Evolutionary conservation across 1,140 invertebrate species (phyloP), one percentile per base, ranked within the genome.

Genomic region (Ips typographus): DNA sequence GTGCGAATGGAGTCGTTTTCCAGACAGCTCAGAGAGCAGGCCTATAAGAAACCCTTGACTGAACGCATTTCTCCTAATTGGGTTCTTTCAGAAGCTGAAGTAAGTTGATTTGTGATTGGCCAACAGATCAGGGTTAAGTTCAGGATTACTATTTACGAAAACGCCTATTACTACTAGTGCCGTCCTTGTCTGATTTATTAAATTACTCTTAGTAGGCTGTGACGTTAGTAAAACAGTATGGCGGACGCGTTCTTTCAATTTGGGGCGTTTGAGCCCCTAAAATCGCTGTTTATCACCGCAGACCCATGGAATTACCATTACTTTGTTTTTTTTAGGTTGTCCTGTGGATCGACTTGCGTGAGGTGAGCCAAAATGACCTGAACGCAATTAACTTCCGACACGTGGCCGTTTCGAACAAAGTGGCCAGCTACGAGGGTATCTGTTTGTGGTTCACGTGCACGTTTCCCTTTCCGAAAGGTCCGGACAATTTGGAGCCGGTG

Each of bases 341-440:
- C 2, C 79, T 83, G 70, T 88, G 85, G 84, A 83, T 88, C 68
- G 84, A 87, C 76, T 77, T 89, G 39, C 81, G 82, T 60, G 83
- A 87, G 68, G 81, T 85, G 8, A 82, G 77, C 53, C 4, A 76
- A 36, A 72, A 79, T 53, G 85, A 88, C 40, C 72, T 88, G n/a
- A 77, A 85, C 55, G 70, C 71, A 38, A 79, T 83, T 51, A 61
- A 77, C 40, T 78, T 80, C 5, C 78, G 80, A 64, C 82, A 84
- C 66, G 77, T 85, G 4, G 63, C 83, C 39, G 84, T 84, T 44
- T 79, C 82, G 44, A 82, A 78, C 58, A 87, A 84, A 77, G 73
- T 78, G 47, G 90, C 90, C 0, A 82, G 80, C 63, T 91, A 89
- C 80, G 89, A 94, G 82, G 92, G 72, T 44, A 79, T 94, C 44